Conservation (phyloP, 1,140 invertebrate genomes). For the Drosophila tani region DNA sequence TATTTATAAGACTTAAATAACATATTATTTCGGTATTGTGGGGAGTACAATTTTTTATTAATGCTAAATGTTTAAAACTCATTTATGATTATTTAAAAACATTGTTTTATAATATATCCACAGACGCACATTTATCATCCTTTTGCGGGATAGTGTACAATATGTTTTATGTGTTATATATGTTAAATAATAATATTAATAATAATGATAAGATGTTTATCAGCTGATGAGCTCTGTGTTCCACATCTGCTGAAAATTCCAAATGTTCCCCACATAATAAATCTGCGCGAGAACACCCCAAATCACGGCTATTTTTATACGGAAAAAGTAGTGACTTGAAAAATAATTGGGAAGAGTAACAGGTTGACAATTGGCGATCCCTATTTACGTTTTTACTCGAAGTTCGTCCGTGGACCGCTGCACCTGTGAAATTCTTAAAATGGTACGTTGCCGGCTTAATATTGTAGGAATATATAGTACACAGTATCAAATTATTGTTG, state of each 20-base stretch:
- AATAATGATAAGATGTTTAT: neutral
- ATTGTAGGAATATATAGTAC: neutral
- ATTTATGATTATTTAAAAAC: too few relatives aligned
- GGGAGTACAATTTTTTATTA: too few relatives aligned
- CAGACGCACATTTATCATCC: too few relatives aligned
- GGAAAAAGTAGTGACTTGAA: constrained; percentile 4
- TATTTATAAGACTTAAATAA: too few relatives aligned
- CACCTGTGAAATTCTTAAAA: constrained; percentile 30
- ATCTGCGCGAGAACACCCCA: neutral
- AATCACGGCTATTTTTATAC: constrained; percentile 7
- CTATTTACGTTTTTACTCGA: constrained; percentile 39
- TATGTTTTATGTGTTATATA: too few relatives aligned
- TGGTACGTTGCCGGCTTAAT: constrained; percentile 20
- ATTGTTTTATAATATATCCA: too few relatives aligned
- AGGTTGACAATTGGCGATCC: constrained; percentile 17
- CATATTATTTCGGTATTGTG: too few relatives aligned
- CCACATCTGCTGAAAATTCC: neutral
- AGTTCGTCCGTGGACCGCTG: constrained; percentile 18
- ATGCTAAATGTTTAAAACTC: too few relatives aligned
- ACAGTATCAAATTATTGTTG: constrained; percentile 9
- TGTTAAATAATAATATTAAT: neutral
- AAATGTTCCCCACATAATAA: neutral
- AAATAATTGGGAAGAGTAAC: constrained; percentile 25
- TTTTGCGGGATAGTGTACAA: too few relatives aligned
- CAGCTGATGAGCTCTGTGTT: neutral